Evolutionary conservation across 1,140 invertebrate genomes (phyloP).

Genomic region (Drosophila yakuba): DNA sequence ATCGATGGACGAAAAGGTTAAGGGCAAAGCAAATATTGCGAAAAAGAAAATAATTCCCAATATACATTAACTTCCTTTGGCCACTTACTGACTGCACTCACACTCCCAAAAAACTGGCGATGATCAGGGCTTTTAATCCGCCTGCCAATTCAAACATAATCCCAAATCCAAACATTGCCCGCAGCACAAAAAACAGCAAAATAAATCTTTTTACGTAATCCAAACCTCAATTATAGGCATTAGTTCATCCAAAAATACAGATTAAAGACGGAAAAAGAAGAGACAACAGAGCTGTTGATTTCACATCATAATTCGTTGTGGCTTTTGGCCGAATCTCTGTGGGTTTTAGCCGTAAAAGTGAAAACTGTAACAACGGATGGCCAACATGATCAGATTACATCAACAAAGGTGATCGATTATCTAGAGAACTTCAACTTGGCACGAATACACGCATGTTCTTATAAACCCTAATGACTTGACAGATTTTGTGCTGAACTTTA

Average conservation of each 20-base stretch:
- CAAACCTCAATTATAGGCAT: constrained; percentile 65
- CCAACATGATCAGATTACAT: constrained; percentile 47
- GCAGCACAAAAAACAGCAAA: constrained; percentile 24
- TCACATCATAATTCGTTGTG: constrained; percentile 65
- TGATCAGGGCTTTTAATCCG: constrained; percentile 15
- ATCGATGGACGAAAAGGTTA: constrained; percentile 67
- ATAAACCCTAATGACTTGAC: constrained; percentile 29
- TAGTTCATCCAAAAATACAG: constrained; percentile 64
- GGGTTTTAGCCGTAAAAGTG: constrained; percentile 62
- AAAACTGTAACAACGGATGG: constrained; percentile 66
- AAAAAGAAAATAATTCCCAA: constrained; percentile 3
- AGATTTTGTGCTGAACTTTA: background rate
- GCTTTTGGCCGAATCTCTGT: constrained; percentile 55
- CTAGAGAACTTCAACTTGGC: constrained; percentile 22
- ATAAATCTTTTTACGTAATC: constrained; percentile 62
- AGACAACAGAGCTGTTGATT: constrained; percentile 55
- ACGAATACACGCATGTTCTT: constrained; percentile 16
- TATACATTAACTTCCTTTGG: constrained; percentile 5
- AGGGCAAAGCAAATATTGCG: constrained; percentile 45
- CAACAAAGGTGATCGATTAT: constrained; percentile 44
- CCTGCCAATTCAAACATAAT: constrained; percentile 21
- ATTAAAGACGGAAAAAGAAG: constrained; percentile 30
- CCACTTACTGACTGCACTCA: constrained; percentile 1
- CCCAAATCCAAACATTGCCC: constrained; percentile 42
- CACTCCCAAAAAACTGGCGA: background rate